Conservation (phyloP, 2,113 vertebrate species). For the Gopherus flavomarginatus region DNA sequence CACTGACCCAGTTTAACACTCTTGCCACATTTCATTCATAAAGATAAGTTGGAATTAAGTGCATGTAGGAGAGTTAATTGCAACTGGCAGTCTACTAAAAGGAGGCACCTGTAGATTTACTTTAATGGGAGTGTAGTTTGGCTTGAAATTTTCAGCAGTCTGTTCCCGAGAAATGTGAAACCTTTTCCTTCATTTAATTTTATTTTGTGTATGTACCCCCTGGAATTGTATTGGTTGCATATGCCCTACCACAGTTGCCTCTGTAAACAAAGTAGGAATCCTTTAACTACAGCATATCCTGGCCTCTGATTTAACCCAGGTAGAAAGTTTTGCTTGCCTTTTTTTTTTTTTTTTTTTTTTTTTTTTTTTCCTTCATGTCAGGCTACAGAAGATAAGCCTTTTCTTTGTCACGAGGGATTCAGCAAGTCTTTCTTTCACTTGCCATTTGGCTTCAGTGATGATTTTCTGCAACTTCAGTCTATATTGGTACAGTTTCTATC, state of each 20-base stretch:
- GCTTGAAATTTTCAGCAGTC: background rate
- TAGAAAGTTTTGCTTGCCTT: background rate
- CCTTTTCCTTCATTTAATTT: background rate
- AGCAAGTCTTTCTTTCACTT: background rate
- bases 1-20: background rate
- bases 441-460: background rate
- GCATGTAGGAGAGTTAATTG: background rate
- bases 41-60: rapidly evolving
- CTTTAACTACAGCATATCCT: rapidly evolving
- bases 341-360: background rate
- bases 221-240: rapidly evolving
- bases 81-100: background rate
- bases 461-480: background rate
- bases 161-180: background rate
- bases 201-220: background rate
- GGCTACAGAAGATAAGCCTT: background rate
- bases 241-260: background rate
- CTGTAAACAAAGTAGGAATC: background rate
- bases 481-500: background rate
- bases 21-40: background rate
- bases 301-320: background rate
- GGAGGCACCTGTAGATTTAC: rapidly evolving
- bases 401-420: background rate
- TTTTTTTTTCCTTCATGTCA: background rate
- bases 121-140: background rate